Percentiles rank a stretch among this genome's conserved stretches.
Conservation (phyloP, 2,113 vertebrate genomes). For the Boulengeromyrus knoepffleri region DNA sequence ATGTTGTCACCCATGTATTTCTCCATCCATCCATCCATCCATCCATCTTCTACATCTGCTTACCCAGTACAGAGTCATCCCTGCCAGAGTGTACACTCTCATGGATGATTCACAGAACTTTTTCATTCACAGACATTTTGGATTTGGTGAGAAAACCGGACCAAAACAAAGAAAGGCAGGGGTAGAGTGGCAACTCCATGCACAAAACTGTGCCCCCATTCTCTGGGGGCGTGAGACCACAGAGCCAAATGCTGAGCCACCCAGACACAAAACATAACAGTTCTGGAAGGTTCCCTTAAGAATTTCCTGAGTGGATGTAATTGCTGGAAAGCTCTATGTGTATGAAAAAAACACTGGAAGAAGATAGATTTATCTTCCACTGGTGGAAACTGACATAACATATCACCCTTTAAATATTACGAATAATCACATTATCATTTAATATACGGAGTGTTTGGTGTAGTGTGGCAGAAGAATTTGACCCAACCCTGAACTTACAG, state of each 20-base stretch:
- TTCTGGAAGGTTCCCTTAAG: background rate
- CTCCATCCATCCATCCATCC: background rate
- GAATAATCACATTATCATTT: background rate
- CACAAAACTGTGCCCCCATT: background rate
- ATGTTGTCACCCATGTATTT: background rate
- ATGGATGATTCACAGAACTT: background rate
- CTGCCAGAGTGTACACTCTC: background rate
- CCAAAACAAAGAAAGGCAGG: background rate
- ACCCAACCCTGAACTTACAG: constrained; percentile 16
- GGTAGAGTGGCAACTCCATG: background rate
- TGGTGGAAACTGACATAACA: background rate
- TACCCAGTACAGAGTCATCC: background rate
- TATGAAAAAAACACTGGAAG: background rate
- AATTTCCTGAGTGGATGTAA: background rate
- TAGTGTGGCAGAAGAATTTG: background rate
- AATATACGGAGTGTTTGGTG: background rate
- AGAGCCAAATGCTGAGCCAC: background rate
- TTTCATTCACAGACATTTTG: background rate
- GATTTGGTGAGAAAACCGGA: background rate
- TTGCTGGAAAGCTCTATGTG: background rate
- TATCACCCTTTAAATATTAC: background rate
- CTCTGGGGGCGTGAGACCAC: background rate
- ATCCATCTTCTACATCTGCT: background rate
- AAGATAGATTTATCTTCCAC: background rate
- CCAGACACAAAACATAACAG: background rate